Conservation (phyloP, 2,888 invertebrate species). For the Latheticus oryzae region DNA sequence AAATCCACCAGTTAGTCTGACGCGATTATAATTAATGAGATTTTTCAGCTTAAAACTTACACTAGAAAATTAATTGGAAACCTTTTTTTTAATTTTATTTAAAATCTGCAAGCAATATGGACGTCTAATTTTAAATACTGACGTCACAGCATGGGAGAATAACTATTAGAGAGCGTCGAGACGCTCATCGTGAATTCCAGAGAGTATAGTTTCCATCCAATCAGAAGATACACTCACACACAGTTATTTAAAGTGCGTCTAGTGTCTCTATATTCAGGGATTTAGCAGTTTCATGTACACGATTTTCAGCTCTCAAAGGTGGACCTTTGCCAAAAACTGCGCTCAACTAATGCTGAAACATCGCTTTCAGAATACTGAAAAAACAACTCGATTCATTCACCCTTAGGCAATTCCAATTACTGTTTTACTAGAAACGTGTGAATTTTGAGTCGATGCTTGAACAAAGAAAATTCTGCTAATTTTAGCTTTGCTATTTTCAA, state of each 20-base stretch:
- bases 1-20: background rate
- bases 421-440: background rate
- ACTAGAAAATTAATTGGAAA: background rate
- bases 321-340: conserved; percentile 51
- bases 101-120: conserved; percentile 33
- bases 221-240: conserved; percentile 31
- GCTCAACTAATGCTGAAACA: conserved; percentile 17
- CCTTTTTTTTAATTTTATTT: background rate
- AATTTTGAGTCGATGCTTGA: too few species aligned
- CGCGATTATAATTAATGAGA: background rate
- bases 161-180: conserved; percentile 33
- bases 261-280: conserved; percentile 34
- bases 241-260: conserved; percentile 39
- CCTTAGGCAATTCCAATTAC: conserved; percentile 12
- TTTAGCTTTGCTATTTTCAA: too few species aligned
- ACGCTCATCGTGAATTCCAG: conserved; percentile 39
- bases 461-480: too few species aligned
- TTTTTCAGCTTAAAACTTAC: background rate
- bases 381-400: conserved; percentile 22
- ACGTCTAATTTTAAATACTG: conserved; percentile 36
- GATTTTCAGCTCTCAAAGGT: conserved; percentile 50
- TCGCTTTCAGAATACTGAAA: conserved; percentile 16
- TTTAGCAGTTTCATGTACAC: conserved; percentile 32
- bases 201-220: conserved; percentile 29
- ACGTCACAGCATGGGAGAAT: conserved; percentile 33